Evolutionary conservation across 2,113 vertebrate species (phyloP), one percentile per base, ranked within the genome.

Genomic region (Phocoena sinus): DNA sequence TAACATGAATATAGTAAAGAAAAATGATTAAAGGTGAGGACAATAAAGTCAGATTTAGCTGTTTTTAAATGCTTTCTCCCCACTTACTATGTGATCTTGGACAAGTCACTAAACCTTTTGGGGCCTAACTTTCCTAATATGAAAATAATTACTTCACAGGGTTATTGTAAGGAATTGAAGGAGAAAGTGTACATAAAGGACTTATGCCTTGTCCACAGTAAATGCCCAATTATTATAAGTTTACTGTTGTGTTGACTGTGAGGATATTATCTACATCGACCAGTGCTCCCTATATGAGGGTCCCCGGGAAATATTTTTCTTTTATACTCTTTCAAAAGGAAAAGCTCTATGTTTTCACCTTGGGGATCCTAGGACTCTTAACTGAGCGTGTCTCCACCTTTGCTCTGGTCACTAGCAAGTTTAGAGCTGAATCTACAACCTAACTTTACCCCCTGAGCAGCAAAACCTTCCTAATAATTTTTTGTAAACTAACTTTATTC

Each of bases 81-180:
- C n/a, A 87, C 7, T 79, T 63, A 60, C 6, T 36, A 14, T 79
- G 47, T n/a, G 68, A 87, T 85, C 28, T 47, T 93, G n/a, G 38
- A 91, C 6, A 97, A 95, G 68, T 94, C 53, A 96, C 8, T 77
- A 96, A 92, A 74, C 33, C 17, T 79, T 63, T 83, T 25, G 73
- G 14, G 67, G 23, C 36, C 31, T 90, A 60, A 38, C 4, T 60
- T 94, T 97, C 93, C 76, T 87, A 88, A 81, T 50, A 14, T 56
- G 41, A 96, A 97, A 90, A 94, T 87, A 86, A 81, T 63, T 41
- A 76, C 58, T 77, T 85, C 18, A 71, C 31, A 36, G 36, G 85
- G 47, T 90, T 79, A 84, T 41, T 87, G 33, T 83, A 77, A 92
- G 3, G 47, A 91, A 71, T 2, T 62, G 56, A 80, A 41, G 18